Conservation (phyloP, 2,888 invertebrate species). For the Drosophila kuntzei region DNA sequence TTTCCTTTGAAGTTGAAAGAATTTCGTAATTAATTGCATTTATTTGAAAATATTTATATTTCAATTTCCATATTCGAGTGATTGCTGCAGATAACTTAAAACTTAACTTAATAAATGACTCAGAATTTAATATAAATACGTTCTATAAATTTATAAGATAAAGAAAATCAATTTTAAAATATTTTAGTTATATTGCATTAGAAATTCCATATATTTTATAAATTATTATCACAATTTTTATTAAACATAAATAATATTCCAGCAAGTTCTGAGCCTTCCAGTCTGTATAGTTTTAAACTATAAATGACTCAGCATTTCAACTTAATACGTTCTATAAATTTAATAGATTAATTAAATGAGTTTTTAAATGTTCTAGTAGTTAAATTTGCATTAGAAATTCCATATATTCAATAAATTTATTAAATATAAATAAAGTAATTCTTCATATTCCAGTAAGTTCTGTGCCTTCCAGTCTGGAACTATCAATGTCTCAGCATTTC, state of each 20-base stretch:
- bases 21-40: conserved; percentile 5
- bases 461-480: conserved; percentile 23
- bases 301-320: background rate
- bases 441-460: background rate
- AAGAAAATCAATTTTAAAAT: no score
- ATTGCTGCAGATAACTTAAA: background rate
- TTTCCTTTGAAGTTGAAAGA: conserved; percentile 16
- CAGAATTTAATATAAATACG: no score
- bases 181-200: no score
- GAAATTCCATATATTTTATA: background rate
- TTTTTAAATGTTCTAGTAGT: no score
- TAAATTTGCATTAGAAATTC: no score
- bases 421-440: no score
- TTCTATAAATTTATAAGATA: no score
- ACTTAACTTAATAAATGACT: no score
- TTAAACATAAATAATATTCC: background rate
- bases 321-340: no score
- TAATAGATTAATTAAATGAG: no score
- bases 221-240: no score
- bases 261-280: background rate
- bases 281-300: no score
- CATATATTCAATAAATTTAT: background rate
- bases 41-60: conserved; percentile 5
- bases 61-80: background rate
- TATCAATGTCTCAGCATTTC: conserved; percentile 49